Percentiles rank a stretch among this genome's conserved stretches.
Conservation (phyloP, 2,888 invertebrate genomes). For the Achlya flavicornis region DNA sequence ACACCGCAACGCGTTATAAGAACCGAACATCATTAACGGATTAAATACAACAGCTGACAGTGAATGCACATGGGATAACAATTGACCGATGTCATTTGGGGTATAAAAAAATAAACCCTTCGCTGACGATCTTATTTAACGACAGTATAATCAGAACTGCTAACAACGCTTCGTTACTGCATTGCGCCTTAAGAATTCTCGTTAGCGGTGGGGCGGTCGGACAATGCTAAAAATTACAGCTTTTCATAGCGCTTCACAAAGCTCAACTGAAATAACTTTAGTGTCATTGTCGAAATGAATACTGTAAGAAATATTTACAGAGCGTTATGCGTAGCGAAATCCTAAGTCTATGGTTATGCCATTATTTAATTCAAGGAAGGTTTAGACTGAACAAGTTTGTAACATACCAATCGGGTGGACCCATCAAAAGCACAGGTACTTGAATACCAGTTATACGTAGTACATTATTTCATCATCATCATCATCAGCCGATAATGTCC, state of each 20-base stretch:
- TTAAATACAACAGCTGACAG: too few relatives aligned
- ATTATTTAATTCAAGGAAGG: background rate
- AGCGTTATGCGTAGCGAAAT: too few relatives aligned
- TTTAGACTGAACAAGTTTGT: background rate
- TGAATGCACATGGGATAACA: too few relatives aligned
- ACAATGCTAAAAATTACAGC: conserved; percentile 46
- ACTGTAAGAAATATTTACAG: conserved; percentile 25
- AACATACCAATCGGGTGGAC: background rate
- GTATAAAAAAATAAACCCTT: background rate
- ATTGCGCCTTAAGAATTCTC: conserved; percentile 29
- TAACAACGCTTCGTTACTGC: conserved; percentile 12
- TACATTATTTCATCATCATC: too few relatives aligned
- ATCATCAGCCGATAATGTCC: too few relatives aligned
- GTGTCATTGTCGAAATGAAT: conserved; percentile 43
- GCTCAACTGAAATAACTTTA: conserved; percentile 43
- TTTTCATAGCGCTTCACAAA: conserved; percentile 30
- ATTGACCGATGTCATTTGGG: too few relatives aligned
- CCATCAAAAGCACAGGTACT: too few relatives aligned
- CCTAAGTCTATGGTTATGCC: too few relatives aligned
- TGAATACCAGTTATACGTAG: too few relatives aligned
- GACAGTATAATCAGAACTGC: background rate
- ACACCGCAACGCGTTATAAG: too few relatives aligned
- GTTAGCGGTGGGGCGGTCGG: conserved; percentile 29
- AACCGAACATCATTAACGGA: too few relatives aligned
- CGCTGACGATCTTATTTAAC: background rate